Evolutionary conservation across 2,888 invertebrate species (phyloP).

Genomic region (Xylota segnis): DNA sequence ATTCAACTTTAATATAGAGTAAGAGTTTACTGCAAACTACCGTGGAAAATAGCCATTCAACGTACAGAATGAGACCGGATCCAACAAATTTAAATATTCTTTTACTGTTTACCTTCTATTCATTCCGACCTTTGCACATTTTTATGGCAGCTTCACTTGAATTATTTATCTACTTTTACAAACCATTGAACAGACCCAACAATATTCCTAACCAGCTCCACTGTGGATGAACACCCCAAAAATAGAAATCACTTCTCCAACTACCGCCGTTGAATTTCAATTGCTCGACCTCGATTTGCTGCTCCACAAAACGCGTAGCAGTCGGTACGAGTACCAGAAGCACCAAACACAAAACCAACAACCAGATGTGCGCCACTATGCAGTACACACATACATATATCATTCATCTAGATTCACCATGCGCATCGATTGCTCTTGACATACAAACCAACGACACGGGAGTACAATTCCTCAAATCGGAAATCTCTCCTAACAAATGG

Average conservation of each 20-base stretch:
- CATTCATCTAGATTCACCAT: constrained; percentile 65
- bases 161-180: constrained; percentile 7
- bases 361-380: constrained; percentile 42
- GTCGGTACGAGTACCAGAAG: constrained; percentile 33
- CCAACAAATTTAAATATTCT: no score
- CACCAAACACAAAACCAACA: constrained; percentile 26
- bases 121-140: not conserved
- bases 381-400: constrained; percentile 44
- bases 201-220: not conserved
- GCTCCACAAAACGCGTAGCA: constrained; percentile 54
- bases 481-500: constrained; percentile 21
- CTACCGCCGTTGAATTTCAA: constrained; percentile 64
- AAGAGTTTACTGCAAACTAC: no score
- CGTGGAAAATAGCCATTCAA: no score
- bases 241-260: constrained; percentile 63
- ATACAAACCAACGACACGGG: constrained; percentile 45
- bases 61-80: no score
- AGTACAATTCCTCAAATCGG: constrained; percentile 13
- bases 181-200: not conserved
- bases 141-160: not conserved
- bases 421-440: constrained; percentile 75
- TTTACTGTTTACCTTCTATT: not conserved
- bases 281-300: constrained; percentile 66
- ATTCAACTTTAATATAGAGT: no score
- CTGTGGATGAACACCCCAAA: constrained; percentile 38